Conservation (phyloP, 1,140 invertebrate species). For the Bombus ignitus region DNA sequence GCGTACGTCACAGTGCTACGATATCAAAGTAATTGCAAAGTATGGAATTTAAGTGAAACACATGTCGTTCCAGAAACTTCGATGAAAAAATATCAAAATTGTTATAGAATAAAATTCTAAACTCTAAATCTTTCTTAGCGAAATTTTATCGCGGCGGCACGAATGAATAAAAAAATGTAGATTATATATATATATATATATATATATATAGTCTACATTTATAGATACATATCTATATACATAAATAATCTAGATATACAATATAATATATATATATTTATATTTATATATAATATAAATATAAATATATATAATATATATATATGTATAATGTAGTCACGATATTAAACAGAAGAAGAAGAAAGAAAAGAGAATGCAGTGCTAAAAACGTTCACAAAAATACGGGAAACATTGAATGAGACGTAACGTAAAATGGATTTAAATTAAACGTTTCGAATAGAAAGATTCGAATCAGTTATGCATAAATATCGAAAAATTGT, state of each 20-base stretch:
- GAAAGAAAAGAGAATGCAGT: not conserved
- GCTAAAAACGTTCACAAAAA: not conserved
- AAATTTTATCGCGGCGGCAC: not conserved
- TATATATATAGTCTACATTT: not conserved
- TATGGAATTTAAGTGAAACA: not conserved
- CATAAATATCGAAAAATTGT: not conserved
- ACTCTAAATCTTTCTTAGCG: not conserved
- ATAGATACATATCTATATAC: too few relatives aligned
- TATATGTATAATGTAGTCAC: not conserved
- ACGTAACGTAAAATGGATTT: not conserved
- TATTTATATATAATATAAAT: too few relatives aligned
- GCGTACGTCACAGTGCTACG: not conserved
- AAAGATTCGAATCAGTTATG: slow-evolving; percentile 2
- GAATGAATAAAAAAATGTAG: not conserved
- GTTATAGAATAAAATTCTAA: slow-evolving; percentile 12
- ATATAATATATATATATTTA: too few relatives aligned
- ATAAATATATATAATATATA: too few relatives aligned
- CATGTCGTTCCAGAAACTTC: not conserved
- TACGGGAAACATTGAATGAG: not conserved
- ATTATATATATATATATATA: not conserved
- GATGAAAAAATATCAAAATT: not conserved
- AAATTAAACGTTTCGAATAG: not conserved
- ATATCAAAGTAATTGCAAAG: not conserved
- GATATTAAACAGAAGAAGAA: not conserved
- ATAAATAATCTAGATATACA: too few relatives aligned